Conservation (phyloP, 2,797 vertebrate species). For the Phalanger gymnotis region DNA sequence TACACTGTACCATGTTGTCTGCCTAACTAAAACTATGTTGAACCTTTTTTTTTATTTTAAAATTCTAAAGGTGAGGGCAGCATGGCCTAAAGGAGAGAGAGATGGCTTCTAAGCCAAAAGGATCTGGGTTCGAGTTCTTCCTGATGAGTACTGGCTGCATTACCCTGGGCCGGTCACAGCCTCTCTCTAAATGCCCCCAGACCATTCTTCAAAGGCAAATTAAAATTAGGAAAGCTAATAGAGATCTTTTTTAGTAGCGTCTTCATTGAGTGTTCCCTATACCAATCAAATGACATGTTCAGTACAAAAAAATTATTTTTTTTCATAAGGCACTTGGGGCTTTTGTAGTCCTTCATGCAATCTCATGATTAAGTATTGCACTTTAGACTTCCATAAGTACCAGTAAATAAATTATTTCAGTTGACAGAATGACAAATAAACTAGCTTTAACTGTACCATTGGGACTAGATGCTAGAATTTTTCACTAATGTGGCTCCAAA, state of each 20-base stretch:
- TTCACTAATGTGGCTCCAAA: not conserved
- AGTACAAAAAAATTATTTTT: not conserved
- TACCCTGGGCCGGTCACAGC: not conserved
- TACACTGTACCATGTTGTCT: too few species aligned
- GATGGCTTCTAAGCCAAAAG: not conserved
- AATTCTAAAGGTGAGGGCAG: not conserved
- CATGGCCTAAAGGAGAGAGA: not conserved
- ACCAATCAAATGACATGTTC: not conserved
- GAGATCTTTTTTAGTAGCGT: not conserved
- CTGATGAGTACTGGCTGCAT: not conserved
- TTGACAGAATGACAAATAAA: slow-evolving; percentile 13
- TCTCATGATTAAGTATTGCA: not conserved
- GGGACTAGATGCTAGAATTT: not conserved
- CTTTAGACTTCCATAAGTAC: not conserved
- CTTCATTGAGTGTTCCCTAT: not conserved
- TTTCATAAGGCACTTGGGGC: not conserved
- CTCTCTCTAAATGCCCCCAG: not conserved
- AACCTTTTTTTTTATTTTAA: not conserved
- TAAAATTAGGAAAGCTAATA: not conserved
- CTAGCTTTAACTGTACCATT: not conserved
- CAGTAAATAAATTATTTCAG: not conserved
- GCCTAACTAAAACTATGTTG: too few species aligned
- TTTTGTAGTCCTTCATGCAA: not conserved
- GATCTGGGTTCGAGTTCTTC: not conserved
- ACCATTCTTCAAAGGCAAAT: not conserved